Evolutionary conservation across 2,888 invertebrate genomes (phyloP), one percentile per base, ranked within the genome.

Genomic region (Drosophila merina): DNA sequence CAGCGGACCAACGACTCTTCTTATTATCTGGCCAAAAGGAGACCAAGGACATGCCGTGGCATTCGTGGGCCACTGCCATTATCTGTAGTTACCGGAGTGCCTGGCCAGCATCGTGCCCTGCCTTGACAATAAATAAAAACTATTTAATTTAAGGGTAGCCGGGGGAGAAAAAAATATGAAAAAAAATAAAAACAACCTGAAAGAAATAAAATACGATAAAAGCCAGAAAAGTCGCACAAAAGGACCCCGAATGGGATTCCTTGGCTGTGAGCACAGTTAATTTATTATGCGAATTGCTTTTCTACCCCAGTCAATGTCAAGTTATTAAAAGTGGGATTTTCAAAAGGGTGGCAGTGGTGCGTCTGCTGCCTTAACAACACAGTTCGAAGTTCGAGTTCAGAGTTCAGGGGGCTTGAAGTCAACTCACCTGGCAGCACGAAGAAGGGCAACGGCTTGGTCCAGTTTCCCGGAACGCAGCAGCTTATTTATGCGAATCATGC

Each of bases 401-500:
- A n/a, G 44, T 14, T 40, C 58, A 59, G 51, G 8, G 28, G 48
- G 14, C 30, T 10, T 12, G 14, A 8, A 38, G 38, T 26, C 48
- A 49, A 91, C 92, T 92, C 89, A 94, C 95, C 95, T 93, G 67
- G 96, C 95, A 57, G 97, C 95, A 88, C 97, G 94, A 76, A 98
- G 93, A 78, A 98, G 93, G 67, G 96, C 95, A 38, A 98, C 93
- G 10, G 97, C 97, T 79, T 95, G 94, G 88, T 96, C 96, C 77
- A 95, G 94, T 79, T 95, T 94, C 64, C 94, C 94, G 55, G 93
- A 93, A 50, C 96, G 94, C 90, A 98, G 92, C 72, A 94, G 93
- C 84, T 94, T 94, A 91, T 98, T 97, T 77, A 98, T 95, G 83
- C 94, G 95, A 89, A 95, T 95, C 96, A 98, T 97, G 66, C 97